These are phyloP conservation scores for Nymphalis urticae DNA, from an alignment of 2,888 invertebrate species.

Conservation along the genomic window DNA sequence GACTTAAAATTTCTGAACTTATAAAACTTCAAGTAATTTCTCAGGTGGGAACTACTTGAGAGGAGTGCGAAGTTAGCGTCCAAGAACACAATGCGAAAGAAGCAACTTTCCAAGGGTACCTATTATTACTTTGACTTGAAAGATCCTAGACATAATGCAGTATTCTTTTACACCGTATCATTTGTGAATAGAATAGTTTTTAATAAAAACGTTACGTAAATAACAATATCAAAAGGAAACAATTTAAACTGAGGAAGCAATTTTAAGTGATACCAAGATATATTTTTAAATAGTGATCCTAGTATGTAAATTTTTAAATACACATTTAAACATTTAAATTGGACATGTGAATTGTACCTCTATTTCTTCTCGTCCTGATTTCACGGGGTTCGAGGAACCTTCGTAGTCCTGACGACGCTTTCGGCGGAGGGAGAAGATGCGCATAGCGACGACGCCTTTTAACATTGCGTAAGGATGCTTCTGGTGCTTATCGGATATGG, in stretches of 20 bases:
- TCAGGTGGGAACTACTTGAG: constrained; percentile 52
- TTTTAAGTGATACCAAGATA: too few species aligned
- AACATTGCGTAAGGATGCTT: too few species aligned
- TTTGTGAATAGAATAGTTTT: constrained; percentile 1
- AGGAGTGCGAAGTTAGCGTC: constrained; percentile 48
- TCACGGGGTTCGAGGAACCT: too few species aligned
- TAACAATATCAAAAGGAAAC: neutral
- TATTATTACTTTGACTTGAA: constrained; percentile 49
- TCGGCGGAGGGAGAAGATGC: too few species aligned
- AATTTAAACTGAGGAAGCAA: neutral
- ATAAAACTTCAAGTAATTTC: constrained; percentile 55
- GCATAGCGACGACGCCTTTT: too few species aligned
- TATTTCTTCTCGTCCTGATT: too few species aligned
- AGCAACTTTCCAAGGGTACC: constrained; percentile 42
- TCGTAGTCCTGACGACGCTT: too few species aligned
- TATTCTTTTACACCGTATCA: constrained; percentile 3
- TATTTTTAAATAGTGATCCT: too few species aligned
- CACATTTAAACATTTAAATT: too few species aligned
- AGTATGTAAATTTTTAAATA: too few species aligned
- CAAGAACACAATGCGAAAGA: constrained; percentile 34
- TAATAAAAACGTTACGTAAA: neutral
- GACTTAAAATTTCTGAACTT: constrained; percentile 46
- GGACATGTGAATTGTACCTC: too few species aligned
- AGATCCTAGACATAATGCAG: constrained; percentile 22
- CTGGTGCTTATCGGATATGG: too few species aligned